Evolutionary conservation across 2,113 vertebrate genomes (phyloP).

Genomic region (Saguinus imperator): DNA sequence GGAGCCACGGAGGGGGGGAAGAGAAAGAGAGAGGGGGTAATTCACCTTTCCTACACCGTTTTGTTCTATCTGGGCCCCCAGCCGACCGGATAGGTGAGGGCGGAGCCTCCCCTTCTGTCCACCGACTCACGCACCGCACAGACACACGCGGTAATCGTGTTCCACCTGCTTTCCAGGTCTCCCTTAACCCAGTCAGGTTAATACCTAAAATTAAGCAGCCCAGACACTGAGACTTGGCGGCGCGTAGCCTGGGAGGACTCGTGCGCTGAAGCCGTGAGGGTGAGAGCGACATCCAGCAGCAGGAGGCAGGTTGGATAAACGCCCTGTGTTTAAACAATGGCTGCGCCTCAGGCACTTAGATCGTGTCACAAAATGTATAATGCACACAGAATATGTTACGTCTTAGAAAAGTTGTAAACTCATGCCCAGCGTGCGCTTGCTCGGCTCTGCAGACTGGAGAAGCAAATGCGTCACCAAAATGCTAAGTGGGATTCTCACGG

Average conservation of each 20-base stretch:
- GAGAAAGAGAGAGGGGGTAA: neutral
- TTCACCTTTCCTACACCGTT: neutral
- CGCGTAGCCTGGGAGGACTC: neutral
- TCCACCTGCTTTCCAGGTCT: neutral
- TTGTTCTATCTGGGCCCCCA: neutral
- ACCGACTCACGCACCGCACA: neutral
- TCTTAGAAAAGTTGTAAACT: neutral
- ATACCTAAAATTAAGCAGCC: neutral
- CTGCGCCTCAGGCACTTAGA: neutral
- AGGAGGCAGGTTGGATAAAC: neutral
- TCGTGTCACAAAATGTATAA: neutral
- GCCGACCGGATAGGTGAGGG: neutral
- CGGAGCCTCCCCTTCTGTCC: neutral
- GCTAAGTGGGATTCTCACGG: neutral
- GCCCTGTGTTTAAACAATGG: neutral
- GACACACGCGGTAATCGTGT: neutral
- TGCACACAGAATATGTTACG: neutral
- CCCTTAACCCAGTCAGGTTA: neutral
- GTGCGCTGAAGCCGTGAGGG: neutral
- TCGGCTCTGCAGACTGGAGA: neutral
- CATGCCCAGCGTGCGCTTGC: neutral
- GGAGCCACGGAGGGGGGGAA: no score
- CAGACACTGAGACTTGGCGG: neutral
- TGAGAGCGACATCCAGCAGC: neutral
- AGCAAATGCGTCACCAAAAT: neutral